Evolutionary conservation across 2,113 vertebrate species (phyloP), one percentile per base, ranked within the genome.

Genomic region (Pitta sordida): DNA sequence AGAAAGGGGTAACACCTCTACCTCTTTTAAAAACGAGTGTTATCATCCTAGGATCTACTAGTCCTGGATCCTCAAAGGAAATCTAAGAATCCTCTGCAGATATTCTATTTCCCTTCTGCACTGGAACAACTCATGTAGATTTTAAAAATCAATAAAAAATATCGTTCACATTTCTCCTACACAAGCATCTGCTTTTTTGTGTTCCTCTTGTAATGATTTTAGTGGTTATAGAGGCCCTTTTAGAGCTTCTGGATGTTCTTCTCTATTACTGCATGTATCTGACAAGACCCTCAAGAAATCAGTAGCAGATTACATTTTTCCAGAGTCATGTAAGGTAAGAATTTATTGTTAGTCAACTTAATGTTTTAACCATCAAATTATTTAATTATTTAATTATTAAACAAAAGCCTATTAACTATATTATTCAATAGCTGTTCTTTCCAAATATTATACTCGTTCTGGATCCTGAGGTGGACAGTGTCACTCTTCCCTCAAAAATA

Each of bases 41-140:
- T 68, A 7, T 36, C 7, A 43, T 63, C 23, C 36, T 37, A 51
- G 23, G 7, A 68, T 59, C 8, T 56, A 43, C 12, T 71, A 51
- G 21, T 68, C 26, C 22, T 60, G 30, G 65, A 56, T 26, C 8
- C 27, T 52, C 13, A 70, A 43, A 53, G 15, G 9, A 87, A 91
- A 32, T 67, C 46, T 65, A 10, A 73, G 3, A 81, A n/a, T 65
- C 19, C 7, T 68, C 27, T 44, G 8, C 29, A 69, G 85, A 69
- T 3, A 23, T 81, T 41, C 26, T 39, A 11, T 74, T 64, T 76
- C 7, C 27, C 15, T 88, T 48, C 58, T 41, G 11, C 44, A 39
- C 12, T 48, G 6, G 6, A 59, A 26, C 15, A 63, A 22, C 13
- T n/a, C 4, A 10, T 1, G 0, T 10, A 20, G 12, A 56, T 60